Base-by-base conservation (phyloP, 2,888 invertebrate genomes). In the Agrilus cyanescens region DNA sequence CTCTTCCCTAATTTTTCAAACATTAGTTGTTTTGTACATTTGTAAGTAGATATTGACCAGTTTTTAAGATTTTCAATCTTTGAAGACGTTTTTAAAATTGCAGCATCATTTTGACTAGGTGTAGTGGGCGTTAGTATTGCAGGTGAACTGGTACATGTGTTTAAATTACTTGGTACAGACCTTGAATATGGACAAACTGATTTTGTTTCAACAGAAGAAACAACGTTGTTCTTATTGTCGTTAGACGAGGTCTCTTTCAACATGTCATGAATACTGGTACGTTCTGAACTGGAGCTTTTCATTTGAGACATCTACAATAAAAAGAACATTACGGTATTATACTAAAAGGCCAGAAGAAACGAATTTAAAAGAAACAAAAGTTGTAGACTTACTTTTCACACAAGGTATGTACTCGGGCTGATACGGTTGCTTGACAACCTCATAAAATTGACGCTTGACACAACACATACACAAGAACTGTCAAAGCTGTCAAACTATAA, bases 11-110 rank as follows among this genome's bases (percentile, higher is more conserved):
- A 74, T 63, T 91, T 93, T 65, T 98, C 97, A 54, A 93, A 86
- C 68, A 98, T 82, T 46, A 95, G 76, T 66, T 98, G 97, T 58
- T 90, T 87, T 5, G 97, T 97, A 65, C 96, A 97, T 68, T 96
- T 97, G 67, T 94, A 97, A 0, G 96, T 96, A 46, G 94, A 94
- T 61, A 97, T 88, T 49, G 95, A 90, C 97, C 97, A 98, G 63
- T 87, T 91, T 63, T 87, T 90, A 48, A 97, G 73, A 44, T 85
- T 82, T 65, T 96, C 96, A 60, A 97, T 82, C 66, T 91, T 86
- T 36, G 88, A 85, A 15, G 82, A 76, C 3, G 77, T 73, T 42
- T 80, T 77, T 42, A 82, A 66, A 44, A 82, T 65, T 1, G 80
- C 76, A 2, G 77, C 74, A 12, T 76, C 73, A 49, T 61, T 67